Evolutionary conservation across 2,113 vertebrate species (phyloP), one percentile per base, ranked within the genome.

Genomic region (Onychorhynchus coronatus): DNA sequence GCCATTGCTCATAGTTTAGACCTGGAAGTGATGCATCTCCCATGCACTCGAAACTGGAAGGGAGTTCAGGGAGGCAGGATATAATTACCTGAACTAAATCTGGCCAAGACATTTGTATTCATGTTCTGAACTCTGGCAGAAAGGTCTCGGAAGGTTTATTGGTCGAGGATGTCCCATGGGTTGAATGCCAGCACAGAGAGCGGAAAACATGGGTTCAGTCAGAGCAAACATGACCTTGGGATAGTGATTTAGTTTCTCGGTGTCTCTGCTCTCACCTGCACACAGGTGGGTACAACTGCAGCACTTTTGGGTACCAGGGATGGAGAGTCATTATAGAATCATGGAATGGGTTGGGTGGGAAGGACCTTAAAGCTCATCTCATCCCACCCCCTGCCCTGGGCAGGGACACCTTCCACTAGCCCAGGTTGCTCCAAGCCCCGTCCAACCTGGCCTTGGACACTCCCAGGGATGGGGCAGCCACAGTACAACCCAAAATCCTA

Each of bases 11-110:
- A 80, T 8, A 9, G 44, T 41, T 88, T 15, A 39, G 56, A 58
- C 23, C 71, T 95, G 91, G 93, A 93, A 94, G 63, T 94, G 93
- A 91, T 53, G 44, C 81, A 91, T 37, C 61, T 39, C 37, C 16
- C 1, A 24, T 15, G 46, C 80, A 81, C 76, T 37, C 75, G 76
- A 76, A 83, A 71, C 12, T 68, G 89, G 72, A 31, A n/a, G 71
- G 78, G 72, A 95, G 83, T 47, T 91, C 65, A 83, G 62, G 77
- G 71, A 42, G 49, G 50, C 72, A 47, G 59, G 73, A 67, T 19
- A 14, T 46, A 77, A 92, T 89, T 67, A 71, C 59, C 27, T 52
- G 39, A 77, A 35, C 66, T 65, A 66, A 83, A 79, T 55, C 66
- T 46, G 61, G 41, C 55, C 44, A 46, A 21, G 80, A 44, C 24